Base-by-base conservation (phyloP, 2,888 invertebrate genomes). In the Ischnura elegans region DNA sequence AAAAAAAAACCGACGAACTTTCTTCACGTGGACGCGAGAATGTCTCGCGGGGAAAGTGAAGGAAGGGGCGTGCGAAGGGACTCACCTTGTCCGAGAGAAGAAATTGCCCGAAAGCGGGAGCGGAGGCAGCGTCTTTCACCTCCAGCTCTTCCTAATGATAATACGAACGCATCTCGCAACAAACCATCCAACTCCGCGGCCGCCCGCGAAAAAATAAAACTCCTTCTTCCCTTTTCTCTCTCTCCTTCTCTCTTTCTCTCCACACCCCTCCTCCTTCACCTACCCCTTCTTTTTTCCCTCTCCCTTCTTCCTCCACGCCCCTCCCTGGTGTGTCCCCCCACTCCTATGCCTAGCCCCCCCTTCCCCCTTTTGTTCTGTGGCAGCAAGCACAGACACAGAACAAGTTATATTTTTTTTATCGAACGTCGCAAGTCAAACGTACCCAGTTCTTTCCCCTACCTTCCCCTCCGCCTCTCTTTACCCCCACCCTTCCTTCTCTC, bases 161-260 rank as follows among this genome's bases (percentile, higher is more conserved):
- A 51, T 86, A 76, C 46, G 47, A 86, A 86, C 94, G 94, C 94
- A 94, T 94, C 94, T 94, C 94, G 94, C 95, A 94, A 94, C 96
- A 96, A 96, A 95, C 95, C 96, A 95, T 95, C 96, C 96, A 95
- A 95, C 95, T 96, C 96, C 96, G 96, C 96, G 95, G 95, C 95
- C 95, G 95, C 94, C 94, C 93, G 94, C 94, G 93, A 95, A 94
- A 93, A 94, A 95, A 95, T 95, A 95, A 95, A 94, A 95, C 95
- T 95, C 95, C 94, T 95, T 95, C 94, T 95, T 94, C 93, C 94
- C 94, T 95, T 94, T 94, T 95, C 95, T 95, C 95, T 94, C 95
- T 95, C 95, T 95, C 95, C 95, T 95, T 95, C 94, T 95, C 95
- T 94, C 95, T 95, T 95, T 95, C 94, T 95, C 95, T 95, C 95